These are phyloP conservation scores for Acanthosepion lycidas DNA, from an alignment of 2,888 invertebrate genomes.

Conservation along the genomic window DNA sequence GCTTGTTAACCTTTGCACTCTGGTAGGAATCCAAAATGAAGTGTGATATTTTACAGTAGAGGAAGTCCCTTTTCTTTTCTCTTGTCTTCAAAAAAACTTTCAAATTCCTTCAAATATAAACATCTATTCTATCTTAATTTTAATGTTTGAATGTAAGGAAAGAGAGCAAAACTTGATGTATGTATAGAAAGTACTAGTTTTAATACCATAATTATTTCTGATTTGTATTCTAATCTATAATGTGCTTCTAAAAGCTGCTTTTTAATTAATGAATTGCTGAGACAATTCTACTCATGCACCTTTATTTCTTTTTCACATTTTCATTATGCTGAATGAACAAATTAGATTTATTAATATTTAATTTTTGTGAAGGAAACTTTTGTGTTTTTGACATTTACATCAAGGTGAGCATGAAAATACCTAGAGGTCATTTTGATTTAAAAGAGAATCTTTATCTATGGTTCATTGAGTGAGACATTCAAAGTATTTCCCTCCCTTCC, in stretches of 20 bases:
- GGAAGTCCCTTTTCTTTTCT: too few species aligned
- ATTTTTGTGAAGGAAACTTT: constrained; percentile 20
- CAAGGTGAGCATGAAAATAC: constrained; percentile 33
- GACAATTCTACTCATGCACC: not conserved
- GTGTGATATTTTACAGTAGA: too few species aligned
- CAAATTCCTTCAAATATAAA: too few species aligned
- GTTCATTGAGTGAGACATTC: not conserved
- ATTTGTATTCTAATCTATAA: not conserved
- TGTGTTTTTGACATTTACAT: not conserved
- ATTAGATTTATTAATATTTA: constrained; percentile 8
- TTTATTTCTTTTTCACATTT: not conserved
- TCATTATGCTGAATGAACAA: not conserved
- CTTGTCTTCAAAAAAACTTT: too few species aligned
- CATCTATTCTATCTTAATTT: too few species aligned
- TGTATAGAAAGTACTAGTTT: too few species aligned
- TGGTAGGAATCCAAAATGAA: too few species aligned
- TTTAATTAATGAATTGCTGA: not conserved
- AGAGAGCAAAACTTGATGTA: too few species aligned
- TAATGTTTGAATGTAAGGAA: too few species aligned
- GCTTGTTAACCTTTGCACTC: too few species aligned
- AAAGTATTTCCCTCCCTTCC: not conserved
- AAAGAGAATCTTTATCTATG: not conserved
- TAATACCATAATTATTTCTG: too few species aligned
- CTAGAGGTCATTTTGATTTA: not conserved
- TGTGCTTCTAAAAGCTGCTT: not conserved